Base-by-base conservation (phyloP, 2,797 vertebrate genomes). In the Chelon labrosus region DNA sequence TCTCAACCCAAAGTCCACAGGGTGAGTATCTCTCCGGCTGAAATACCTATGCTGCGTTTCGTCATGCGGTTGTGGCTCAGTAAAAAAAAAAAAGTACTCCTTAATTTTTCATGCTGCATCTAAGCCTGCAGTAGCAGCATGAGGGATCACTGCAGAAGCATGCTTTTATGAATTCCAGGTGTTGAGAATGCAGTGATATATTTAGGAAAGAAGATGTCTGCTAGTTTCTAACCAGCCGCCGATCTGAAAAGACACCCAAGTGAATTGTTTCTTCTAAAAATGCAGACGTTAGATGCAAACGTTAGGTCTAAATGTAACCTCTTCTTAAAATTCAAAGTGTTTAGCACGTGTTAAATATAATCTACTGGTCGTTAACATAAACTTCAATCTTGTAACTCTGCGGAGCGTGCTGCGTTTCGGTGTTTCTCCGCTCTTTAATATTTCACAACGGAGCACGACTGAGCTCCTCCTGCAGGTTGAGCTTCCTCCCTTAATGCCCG, bases 1-100 rank as follows among this genome's bases (percentile, higher is more conserved):
- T 35, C 94, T 96, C 84, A 88, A 92, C 75, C 73, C 90, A 66
- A 95, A 94, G 87, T 86, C 94, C 78, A 85, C 92, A 72, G 93
- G 94, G 95, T 95, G 87, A 90, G 93, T 91, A 73, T 84, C 55
- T 84, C 53, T 37, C 2, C 9, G 3, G 17, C 12, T 14, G 7
- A 50, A 27, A 19, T 1, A 55, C 41, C 42, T 42, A 65, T 41
- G 58, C 67, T 59, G 47, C 7, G 19, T 37, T 58, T 57, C 51
- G 53, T 54, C 49, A 57, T 3, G n/a, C 51, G 25, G 37, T 7
- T 9, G 25, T 3, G 39, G 42, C 41, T 20, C 5, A 59, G 42
- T n/a, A 19, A 35, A 47, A 39, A 39, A 22, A 38, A 39, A 39
- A 39, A 10, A 42, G 41, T 9, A 5, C 41, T 44, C 37, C 50